phyloP scores from a whole-genome alignment of 2,888 invertebrate species.

The Notodonta dromedarius region DNA sequence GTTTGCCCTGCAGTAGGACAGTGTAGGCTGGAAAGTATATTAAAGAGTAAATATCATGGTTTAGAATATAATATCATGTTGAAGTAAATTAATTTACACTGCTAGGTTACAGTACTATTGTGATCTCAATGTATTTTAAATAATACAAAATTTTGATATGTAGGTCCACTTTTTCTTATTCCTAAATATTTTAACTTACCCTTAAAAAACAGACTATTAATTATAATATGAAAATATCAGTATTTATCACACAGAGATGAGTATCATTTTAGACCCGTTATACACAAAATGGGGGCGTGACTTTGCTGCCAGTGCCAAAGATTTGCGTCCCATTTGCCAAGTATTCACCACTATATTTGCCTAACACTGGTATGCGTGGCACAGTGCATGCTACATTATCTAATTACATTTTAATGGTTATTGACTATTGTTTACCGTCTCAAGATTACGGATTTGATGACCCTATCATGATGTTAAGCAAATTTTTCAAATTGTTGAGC shows the following conservation, averaged over 20 bases:
- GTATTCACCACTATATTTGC: conserved; percentile 49
- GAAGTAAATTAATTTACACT: no score
- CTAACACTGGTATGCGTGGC: conserved; percentile 39
- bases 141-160: no score
- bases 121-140: no score
- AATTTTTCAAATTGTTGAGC: background rate
- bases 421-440: background rate
- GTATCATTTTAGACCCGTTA: conserved; percentile 47
- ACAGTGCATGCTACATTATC: conserved; percentile 18
- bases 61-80: no score
- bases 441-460: background rate
- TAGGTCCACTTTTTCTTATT: no score
- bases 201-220: background rate
- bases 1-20: no score
- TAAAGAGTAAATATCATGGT: no score
- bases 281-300: conserved; percentile 56
- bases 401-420: conserved; percentile 1
- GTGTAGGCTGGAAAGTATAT: no score
- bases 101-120: no score
- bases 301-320: conserved; percentile 59
- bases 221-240: background rate
- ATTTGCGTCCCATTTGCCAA: conserved; percentile 58
- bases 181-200: background rate
- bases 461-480: background rate
- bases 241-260: conserved; percentile 4